Evolutionary conservation across 2,113 vertebrate species (phyloP), one percentile per base, ranked within the genome.

Genomic region (Oncorhynchus masou): DNA sequence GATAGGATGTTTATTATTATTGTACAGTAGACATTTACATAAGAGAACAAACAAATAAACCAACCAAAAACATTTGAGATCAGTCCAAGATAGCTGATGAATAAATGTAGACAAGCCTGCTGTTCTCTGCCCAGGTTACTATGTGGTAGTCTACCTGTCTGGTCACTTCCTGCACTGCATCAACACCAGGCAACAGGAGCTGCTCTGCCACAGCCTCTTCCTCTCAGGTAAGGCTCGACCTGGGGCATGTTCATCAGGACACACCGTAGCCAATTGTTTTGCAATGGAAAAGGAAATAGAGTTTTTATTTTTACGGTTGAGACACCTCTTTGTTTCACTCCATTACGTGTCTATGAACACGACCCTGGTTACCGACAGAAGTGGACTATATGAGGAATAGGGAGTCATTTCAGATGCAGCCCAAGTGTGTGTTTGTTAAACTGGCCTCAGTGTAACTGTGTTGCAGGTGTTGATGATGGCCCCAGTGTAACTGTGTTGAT

Each of bases 151-250:
- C 85, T 96, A 95, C 83, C 89, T 97, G 84, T 93, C 95, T 54
- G 95, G 93, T 19, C 87, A 89, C 84, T 97, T 98, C 83, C 93
- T 99, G 75, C 97, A 99, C 75, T 92, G 97, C 20, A 93, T 98
- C 86, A 98, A 98, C 88, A 94, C 90, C 89, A 94, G 94, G 25
- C 96, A 98, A 87, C 95, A 96, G 83, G 96, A 98, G 79, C 84
- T 96, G 76, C 90, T 93, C 78, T 99, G 98, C 85, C 93, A 96
- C 79, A 96, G 94, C 81, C 94, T 99, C 60, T 98, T 98, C 91
- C 89, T 97, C 59, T n/a, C 59, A 62, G 59, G 59, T 9, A 62
- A 22, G 59, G 39, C 9, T 11, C 3, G 39, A 45, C 39, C 39
- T 45, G 8, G 39, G 39, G 39, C 9, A 45, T 45, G 39, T 45